Evolutionary conservation across 2,113 vertebrate genomes (phyloP), one percentile per base, ranked within the genome.

Genomic region (Chionomys nivalis): DNA sequence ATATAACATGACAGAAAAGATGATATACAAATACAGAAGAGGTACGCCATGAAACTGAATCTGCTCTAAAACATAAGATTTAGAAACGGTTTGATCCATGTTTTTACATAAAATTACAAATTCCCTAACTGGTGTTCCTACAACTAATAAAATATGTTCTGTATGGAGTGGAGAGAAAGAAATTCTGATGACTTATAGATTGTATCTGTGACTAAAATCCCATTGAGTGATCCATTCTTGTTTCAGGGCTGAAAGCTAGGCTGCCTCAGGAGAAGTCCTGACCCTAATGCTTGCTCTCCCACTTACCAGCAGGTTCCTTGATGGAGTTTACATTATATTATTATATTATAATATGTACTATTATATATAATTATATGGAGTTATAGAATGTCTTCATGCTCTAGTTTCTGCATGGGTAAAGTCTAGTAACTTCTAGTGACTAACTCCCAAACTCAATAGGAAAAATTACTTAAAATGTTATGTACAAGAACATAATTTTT

Each of bases 71-170:
- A 73, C 82, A 39, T 24, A 78, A 26, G 23, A 16, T 63, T 85
- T 81, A 87, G 55, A 70, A 90, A 87, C 17, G 1, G 70, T 81
- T 82, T 70, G 24, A 63, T 72, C 90, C 58, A 65, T 17, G 8
- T 28, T 85, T 42, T 55, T 87, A 96, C 70, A 63, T 24, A 92
- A 95, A 92, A 89, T 44, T 31, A 94, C 17, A 7, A 52, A 75
- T 70, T 70, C 66, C 47, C 65, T n/a, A 90, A 79, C 65, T 42
- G 58, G 23, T 4, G 6, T 16, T 17, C 33, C 17, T 61, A 68
- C 81, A 42, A 2, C 33, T 44, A 94, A 73, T 47, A 78, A 78
- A 94, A 86, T 76, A 72, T 14, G 8, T 73, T 14, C 81, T 81
- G 1, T 42, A 3, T 42, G 12, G n/a, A 13, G 31, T 39, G 8